phyloP scores from a whole-genome alignment of 2,113 vertebrate genomes.

The Cepphus grylle region DNA sequence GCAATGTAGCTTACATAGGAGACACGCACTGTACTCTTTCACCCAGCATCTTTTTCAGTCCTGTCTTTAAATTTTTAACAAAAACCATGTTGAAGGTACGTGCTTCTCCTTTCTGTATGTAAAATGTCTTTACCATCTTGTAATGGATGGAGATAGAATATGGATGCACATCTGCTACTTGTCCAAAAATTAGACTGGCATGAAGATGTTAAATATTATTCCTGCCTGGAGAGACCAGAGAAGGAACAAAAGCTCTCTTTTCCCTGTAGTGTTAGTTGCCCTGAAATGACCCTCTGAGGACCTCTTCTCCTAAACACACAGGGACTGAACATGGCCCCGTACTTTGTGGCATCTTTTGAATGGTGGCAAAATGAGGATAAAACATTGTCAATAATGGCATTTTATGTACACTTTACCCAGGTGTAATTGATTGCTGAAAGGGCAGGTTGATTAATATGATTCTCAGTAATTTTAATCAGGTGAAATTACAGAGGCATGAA shows the following conservation, averaged over 20 bases:
- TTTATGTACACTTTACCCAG: not conserved
- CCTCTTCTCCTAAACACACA: not conserved
- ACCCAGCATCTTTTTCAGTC: not conserved
- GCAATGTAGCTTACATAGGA: not conserved
- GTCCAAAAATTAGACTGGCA: not conserved
- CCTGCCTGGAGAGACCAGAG: not conserved
- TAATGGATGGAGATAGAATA: not conserved
- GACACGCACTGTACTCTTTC: not conserved
- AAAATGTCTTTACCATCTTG: not conserved
- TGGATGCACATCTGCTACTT: not conserved
- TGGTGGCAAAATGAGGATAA: not conserved
- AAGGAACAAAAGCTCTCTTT: not conserved
- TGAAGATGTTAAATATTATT: not conserved
- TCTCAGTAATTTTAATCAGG: slow-evolving; percentile 25
- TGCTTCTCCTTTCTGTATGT: not conserved
- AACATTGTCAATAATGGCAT: not conserved
- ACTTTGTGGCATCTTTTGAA: not conserved
- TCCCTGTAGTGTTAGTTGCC: fast-evolving
- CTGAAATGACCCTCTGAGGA: not conserved
- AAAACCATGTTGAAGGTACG: fast-evolving
- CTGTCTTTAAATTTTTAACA: not conserved
- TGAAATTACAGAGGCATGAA: slow-evolving; percentile 35
- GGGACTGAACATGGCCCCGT: not conserved
- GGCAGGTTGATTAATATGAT: not conserved
- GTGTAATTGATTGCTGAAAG: not conserved